Percentiles rank a stretch among this genome's conserved stretches.
Conservation (phyloP, 1,140 invertebrate species). For the Ditylenchus dipsaci region DNA sequence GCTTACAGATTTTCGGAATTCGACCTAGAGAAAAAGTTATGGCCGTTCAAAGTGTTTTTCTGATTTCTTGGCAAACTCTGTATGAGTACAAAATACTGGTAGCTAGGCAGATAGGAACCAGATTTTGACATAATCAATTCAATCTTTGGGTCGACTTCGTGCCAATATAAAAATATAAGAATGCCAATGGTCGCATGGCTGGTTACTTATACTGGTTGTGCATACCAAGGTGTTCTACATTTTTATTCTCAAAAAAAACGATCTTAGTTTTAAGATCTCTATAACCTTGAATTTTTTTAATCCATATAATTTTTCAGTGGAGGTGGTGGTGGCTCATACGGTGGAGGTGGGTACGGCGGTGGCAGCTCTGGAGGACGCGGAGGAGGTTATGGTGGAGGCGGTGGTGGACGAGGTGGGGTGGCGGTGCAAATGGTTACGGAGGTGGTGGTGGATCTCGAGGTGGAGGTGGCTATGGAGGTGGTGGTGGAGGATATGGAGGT, state of each 20-base stretch:
- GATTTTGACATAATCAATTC: background rate
- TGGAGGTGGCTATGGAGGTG: slow-evolving; percentile 29
- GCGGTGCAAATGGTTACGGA: background rate
- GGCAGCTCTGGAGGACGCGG: background rate
- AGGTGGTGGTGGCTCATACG: background rate
- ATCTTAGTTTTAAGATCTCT: background rate
- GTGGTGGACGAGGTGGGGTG: slow-evolving; percentile 1
- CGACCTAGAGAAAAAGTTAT: too few relatives aligned
- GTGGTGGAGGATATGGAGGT: slow-evolving; percentile 27
- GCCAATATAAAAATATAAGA: background rate
- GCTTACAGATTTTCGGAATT: too few relatives aligned
- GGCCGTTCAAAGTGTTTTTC: too few relatives aligned
- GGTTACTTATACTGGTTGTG: background rate
- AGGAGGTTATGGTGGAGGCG: slow-evolving; percentile 2
- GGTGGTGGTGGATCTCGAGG: slow-evolving; percentile 2
- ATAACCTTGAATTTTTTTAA: background rate
- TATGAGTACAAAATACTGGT: too few relatives aligned
- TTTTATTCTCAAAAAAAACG: background rate
- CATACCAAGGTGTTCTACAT: background rate
- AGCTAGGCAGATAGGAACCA: slow-evolving; percentile 1
- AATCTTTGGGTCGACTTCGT: background rate
- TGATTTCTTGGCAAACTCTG: too few relatives aligned
- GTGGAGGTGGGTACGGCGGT: background rate
- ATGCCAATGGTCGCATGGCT: background rate
- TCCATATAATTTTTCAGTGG: background rate